Evolutionary conservation across 2,888 invertebrate genomes (phyloP).

Genomic region (Gari tellinella): DNA sequence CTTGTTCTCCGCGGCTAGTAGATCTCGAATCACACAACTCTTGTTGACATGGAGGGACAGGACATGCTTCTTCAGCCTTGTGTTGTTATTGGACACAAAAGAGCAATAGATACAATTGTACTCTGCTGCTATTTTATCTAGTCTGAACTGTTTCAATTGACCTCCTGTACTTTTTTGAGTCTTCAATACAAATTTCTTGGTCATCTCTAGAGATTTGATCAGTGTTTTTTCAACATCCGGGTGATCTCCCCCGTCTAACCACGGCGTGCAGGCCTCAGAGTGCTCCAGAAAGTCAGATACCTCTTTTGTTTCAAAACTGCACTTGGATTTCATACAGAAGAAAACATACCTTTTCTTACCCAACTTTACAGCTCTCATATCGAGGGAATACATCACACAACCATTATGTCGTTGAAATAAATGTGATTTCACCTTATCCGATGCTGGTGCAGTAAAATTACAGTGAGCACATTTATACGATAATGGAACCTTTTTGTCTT

Average conservation of each 20-base stretch:
- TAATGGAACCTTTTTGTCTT: conserved; percentile 47
- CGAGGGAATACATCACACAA: conserved; percentile 65
- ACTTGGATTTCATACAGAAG: conserved; percentile 72
- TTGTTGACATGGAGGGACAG: conserved; percentile 58
- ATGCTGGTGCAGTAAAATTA: conserved; percentile 57
- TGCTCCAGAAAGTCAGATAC: conserved; percentile 67
- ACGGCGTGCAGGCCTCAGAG: conserved; percentile 69
- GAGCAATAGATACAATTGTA: conserved; percentile 71
- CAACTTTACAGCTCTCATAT: conserved; percentile 64
- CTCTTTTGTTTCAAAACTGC: conserved; percentile 70
- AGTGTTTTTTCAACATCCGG: conserved; percentile 48
- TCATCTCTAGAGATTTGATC: conserved; percentile 63
- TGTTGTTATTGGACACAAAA: conserved; percentile 64
- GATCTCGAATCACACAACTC: conserved; percentile 58
- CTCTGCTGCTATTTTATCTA: conserved; percentile 48
- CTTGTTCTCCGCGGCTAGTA: conserved; percentile 48
- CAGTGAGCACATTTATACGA: conserved; percentile 75
- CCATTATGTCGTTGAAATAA: conserved; percentile 59
- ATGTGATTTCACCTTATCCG: conserved; percentile 64
- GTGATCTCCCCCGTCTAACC: conserved; percentile 42
- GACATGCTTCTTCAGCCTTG: conserved; percentile 69
- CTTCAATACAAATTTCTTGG: conserved; percentile 59
- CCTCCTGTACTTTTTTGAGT: conserved; percentile 39
- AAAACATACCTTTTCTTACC: conserved; percentile 67
- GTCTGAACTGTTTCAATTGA: conserved; percentile 42